Conservation (phyloP, 2,113 vertebrate genomes). For the Galemys pyrenaicus region DNA sequence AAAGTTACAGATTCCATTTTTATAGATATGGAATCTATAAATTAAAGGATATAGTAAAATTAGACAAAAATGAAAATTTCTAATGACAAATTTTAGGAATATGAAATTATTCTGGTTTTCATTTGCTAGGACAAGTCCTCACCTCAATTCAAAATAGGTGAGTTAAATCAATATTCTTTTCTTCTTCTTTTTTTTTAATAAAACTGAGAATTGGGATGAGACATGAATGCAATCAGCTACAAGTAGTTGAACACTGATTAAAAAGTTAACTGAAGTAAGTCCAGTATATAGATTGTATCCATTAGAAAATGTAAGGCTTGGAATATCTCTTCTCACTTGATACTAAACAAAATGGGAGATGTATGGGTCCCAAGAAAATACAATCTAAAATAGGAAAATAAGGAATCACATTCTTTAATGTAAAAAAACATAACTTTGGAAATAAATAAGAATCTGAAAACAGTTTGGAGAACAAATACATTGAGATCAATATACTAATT, state of each 20-base stretch:
- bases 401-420: not conserved
- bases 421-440: not conserved
- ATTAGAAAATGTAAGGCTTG: not conserved
- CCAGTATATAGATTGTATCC: not conserved
- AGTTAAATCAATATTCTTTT: not conserved
- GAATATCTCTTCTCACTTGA: not conserved
- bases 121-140: not conserved
- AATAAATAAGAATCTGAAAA: not conserved
- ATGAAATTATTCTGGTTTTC: not conserved
- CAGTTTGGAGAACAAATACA: not conserved
- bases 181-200: too few species aligned
- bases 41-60: not conserved
- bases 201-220: not conserved
- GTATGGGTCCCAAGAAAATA: not conserved
- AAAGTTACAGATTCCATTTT: not conserved
- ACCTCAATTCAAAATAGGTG: not conserved
- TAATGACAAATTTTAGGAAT: not conserved
- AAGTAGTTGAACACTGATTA: not conserved
- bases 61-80: not conserved
- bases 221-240: not conserved
- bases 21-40: not conserved
- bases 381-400: not conserved
- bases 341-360: not conserved
- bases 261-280: not conserved
- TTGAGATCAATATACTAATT: not conserved